phyloP scores from a whole-genome alignment of 2,888 invertebrate species.

The Pristionchus mayeri region DNA sequence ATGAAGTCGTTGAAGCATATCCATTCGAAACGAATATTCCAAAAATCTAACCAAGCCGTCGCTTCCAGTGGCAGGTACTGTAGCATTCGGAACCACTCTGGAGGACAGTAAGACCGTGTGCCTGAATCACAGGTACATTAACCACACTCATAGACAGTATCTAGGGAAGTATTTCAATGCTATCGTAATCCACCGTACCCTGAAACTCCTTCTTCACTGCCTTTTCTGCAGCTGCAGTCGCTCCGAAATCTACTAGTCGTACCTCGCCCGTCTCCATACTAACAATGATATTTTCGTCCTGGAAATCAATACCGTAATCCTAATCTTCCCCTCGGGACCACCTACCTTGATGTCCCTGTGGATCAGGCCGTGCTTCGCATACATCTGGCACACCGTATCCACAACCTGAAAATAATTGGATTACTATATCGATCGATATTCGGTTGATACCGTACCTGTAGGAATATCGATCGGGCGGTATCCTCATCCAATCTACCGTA shows the following conservation, averaged over 20 bases:
- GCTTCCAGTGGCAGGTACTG: constrained; percentile 70
- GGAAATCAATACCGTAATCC: no score
- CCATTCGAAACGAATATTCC: no score
- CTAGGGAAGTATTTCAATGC: no score
- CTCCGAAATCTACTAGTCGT: constrained; percentile 73
- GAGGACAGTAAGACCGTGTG: constrained; percentile 66
- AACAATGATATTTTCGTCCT: constrained; percentile 73
- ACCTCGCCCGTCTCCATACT: constrained; percentile 71
- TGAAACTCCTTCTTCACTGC: constrained; percentile 71
- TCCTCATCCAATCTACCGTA: constrained; percentile 70
- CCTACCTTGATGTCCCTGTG: constrained; percentile 72
- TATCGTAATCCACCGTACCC: no score
- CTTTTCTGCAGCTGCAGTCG: constrained; percentile 67
- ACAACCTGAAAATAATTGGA: constrained; percentile 60
- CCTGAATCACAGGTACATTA: constrained; percentile 51
- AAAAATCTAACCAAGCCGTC: constrained; percentile 41
- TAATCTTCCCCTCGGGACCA: neutral
- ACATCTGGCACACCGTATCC: constrained; percentile 68
- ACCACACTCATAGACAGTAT: no score
- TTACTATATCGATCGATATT: neutral
- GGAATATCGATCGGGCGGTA: constrained; percentile 69
- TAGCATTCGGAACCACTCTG: constrained; percentile 72
- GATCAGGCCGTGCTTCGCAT: constrained; percentile 67
- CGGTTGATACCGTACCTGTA: constrained; percentile 56
- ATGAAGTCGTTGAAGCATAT: no score